phyloP scores from a whole-genome alignment of 2,797 vertebrate genomes.

The Parauchenoglanis punctatus region DNA sequence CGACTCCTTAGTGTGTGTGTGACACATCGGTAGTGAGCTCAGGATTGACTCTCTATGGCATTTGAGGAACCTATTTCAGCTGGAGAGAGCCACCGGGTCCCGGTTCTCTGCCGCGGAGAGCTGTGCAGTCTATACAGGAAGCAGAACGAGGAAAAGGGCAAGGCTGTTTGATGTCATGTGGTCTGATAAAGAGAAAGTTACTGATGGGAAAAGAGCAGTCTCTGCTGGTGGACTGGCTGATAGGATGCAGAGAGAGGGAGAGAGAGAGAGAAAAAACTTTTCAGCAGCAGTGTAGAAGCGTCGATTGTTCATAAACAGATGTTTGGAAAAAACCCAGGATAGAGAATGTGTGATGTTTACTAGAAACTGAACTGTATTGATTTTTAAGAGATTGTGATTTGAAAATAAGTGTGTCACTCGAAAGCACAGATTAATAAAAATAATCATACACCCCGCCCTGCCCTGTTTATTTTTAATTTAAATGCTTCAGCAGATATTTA shows the following conservation, averaged over 20 bases:
- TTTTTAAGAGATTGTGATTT: not conserved
- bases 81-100: constrained; percentile 25
- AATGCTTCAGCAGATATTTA: not conserved
- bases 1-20: not conserved
- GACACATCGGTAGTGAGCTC: not conserved
- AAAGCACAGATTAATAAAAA: not conserved
- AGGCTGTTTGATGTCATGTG: constrained; percentile 33
- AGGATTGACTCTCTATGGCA: not conserved
- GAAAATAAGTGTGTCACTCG: not conserved
- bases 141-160: not conserved
- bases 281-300: not conserved
- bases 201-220: constrained; percentile 6
- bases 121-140: constrained; percentile 12
- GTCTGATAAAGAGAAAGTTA: not conserved
- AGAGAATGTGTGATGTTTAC: not conserved
- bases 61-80: constrained; percentile 32
- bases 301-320: not conserved
- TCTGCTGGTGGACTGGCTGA: not conserved
- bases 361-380: not conserved
- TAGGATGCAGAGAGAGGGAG: not conserved
- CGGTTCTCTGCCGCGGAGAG: constrained; percentile 32
- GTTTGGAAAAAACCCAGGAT: not conserved
- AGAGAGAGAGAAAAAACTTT: not conserved
- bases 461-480: not conserved
- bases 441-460: not conserved